Conservation (phyloP, 2,888 invertebrate species). For the Dichetophora obliterata region DNA sequence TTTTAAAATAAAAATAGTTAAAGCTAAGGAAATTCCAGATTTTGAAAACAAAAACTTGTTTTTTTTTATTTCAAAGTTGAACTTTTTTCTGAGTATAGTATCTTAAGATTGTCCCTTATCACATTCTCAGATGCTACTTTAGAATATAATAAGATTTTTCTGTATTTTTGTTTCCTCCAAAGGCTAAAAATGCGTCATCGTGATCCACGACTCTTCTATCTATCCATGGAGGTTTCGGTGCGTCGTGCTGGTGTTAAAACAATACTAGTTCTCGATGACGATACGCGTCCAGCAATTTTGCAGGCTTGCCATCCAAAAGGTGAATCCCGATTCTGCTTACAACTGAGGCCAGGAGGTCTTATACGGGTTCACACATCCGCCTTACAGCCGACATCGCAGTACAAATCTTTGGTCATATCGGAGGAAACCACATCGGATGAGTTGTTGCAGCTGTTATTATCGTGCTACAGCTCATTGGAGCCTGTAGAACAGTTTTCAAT, state of each 20-base stretch:
- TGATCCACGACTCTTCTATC: constrained; percentile 91
- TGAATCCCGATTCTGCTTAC: constrained; percentile 90
- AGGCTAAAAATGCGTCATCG: constrained; percentile 86
- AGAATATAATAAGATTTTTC: background rate
- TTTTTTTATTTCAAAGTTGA: no score
- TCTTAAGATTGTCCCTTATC: no score
- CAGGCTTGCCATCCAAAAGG: constrained; percentile 95
- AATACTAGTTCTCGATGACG: constrained; percentile 86
- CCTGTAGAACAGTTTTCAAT: constrained; percentile 88
- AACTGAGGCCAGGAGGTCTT: constrained; percentile 89
- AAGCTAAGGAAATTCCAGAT: no score
- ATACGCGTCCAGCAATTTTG: constrained; percentile 89
- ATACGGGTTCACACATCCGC: constrained; percentile 94
- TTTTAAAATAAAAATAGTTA: no score
- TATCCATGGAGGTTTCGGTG: constrained; percentile 94
- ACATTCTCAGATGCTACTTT: no score
- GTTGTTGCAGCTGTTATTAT: constrained; percentile 84
- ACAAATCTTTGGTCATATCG: constrained; percentile 91
- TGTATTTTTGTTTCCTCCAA: background rate
- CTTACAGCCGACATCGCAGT: constrained; percentile 90
- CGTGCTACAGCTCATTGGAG: constrained; percentile 87
- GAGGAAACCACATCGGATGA: constrained; percentile 92
- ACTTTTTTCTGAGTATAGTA: no score
- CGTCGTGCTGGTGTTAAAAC: constrained; percentile 86
- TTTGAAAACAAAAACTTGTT: no score